Conservation (phyloP, 2,888 invertebrate genomes). For the Sphaerophoria taeniata region DNA sequence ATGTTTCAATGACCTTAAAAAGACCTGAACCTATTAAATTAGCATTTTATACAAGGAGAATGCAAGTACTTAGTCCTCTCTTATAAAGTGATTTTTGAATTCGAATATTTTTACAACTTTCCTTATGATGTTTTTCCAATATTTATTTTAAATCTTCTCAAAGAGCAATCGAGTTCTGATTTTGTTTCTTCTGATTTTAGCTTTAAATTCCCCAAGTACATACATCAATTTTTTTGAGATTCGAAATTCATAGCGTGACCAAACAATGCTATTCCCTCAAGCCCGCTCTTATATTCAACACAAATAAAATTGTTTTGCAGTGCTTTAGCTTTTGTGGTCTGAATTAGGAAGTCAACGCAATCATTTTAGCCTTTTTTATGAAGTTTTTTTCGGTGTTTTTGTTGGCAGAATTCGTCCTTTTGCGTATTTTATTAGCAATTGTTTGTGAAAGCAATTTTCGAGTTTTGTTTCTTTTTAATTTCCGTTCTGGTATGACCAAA, state of each 20-base stretch:
- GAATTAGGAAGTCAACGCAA: not conserved
- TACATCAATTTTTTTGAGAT: not conserved
- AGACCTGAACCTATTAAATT: too few species aligned
- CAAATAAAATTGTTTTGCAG: conserved; percentile 54
- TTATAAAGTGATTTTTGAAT: too few species aligned
- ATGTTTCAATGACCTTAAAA: too few species aligned
- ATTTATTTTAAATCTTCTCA: too few species aligned
- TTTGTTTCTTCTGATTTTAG: too few species aligned
- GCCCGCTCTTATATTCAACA: not conserved
- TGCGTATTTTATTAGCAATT: conserved; percentile 42
- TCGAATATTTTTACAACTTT: too few species aligned
- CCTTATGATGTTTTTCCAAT: too few species aligned
- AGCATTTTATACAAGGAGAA: too few species aligned
- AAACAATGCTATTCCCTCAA: not conserved
- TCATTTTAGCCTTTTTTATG: not conserved
- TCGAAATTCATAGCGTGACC: not conserved
- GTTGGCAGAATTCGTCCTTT: not conserved
- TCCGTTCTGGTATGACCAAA: not conserved
- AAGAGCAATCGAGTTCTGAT: too few species aligned
- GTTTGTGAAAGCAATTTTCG: conserved; percentile 41
- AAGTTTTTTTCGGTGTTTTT: too few species aligned
- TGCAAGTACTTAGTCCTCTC: too few species aligned
- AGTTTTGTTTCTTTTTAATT: conserved; percentile 20
- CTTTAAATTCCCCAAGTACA: too few species aligned
- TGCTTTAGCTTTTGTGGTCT: conserved; percentile 32